phyloP scores from a whole-genome alignment of 2,113 vertebrate species.

The Pachypanchax playfairii region DNA sequence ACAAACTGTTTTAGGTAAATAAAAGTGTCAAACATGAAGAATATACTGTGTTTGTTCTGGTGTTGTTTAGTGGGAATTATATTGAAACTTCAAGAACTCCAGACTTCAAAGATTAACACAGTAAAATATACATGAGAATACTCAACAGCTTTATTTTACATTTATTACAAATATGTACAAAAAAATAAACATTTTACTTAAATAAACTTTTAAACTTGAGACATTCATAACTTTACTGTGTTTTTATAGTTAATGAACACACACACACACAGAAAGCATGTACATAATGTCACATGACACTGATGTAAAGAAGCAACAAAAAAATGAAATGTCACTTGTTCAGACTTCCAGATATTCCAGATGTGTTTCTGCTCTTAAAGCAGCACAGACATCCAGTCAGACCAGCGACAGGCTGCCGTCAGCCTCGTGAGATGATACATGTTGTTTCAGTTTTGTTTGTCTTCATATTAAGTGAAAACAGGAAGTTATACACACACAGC shows the following conservation, averaged over 20 bases:
- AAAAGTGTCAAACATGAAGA: conserved; percentile 85
- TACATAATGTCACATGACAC: conserved; percentile 23
- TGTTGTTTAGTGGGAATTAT: conserved; percentile 6
- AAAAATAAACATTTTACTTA: conserved; percentile 60
- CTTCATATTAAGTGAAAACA: too few species aligned
- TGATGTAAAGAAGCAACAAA: conserved; percentile 15
- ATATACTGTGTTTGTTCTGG: conserved; percentile 13
- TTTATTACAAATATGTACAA: conserved; percentile 74
- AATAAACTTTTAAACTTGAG: conserved; percentile 37
- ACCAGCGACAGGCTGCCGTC: too few species aligned
- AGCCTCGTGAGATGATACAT: too few species aligned
- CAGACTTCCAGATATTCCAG: neutral
- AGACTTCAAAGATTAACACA: neutral
- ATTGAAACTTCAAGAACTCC: neutral
- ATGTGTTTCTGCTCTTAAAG: too few species aligned
- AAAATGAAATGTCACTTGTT: conserved; percentile 18
- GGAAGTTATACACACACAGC: too few species aligned
- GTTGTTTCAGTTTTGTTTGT: too few species aligned
- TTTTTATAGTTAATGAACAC: conserved; percentile 14
- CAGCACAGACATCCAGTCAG: neutral
- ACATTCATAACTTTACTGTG: neutral
- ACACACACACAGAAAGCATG: conserved; percentile 18
- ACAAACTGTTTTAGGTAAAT: conserved; percentile 93
- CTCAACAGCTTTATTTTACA: conserved; percentile 59
- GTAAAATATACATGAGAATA: neutral